A percentile compares a stretch with the other conserved stretches of the same genome.
phyloP scores from a whole-genome alignment of 2,797 vertebrate species.

The Arvicola amphibius region DNA sequence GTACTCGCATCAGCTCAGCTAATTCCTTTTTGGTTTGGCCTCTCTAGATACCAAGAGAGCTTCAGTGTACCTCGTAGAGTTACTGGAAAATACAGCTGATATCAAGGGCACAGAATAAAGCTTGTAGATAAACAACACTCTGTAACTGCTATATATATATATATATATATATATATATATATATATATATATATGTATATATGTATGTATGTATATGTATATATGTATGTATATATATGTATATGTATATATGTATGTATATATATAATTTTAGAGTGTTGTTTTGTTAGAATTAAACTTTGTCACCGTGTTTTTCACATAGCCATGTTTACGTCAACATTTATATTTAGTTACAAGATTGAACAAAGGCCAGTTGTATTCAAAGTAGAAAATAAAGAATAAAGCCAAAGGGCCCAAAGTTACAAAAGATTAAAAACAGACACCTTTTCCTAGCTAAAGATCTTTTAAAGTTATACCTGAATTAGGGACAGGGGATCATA shows the following conservation, averaged over 20 bases:
- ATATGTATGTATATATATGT: too few species aligned
- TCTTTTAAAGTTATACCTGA: not conserved
- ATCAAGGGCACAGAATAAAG: not conserved
- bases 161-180: too few species aligned
- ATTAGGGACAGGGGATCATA: not conserved
- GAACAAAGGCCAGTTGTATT: conserved; percentile 30
- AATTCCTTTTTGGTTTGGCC: not conserved
- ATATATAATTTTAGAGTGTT: not conserved
- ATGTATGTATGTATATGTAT: too few species aligned
- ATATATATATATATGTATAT: too few species aligned
- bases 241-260: too few species aligned
- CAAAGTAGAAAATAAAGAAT: not conserved
- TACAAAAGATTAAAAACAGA: conserved; percentile 32
- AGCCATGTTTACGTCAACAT: not conserved
- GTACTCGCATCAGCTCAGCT: not conserved
- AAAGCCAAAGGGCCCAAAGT: not conserved
- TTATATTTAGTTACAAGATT: not conserved
- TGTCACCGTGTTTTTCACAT: not conserved
- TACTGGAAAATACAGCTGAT: not conserved
- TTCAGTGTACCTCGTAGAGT: not conserved
- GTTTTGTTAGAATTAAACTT: conserved; percentile 20
- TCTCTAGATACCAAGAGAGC: not conserved
- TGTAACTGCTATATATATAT: not conserved
- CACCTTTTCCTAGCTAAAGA: not conserved
- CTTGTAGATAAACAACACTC: not conserved